phyloP scores from a whole-genome alignment of 2,888 invertebrate species.

The Taenaris catops region DNA sequence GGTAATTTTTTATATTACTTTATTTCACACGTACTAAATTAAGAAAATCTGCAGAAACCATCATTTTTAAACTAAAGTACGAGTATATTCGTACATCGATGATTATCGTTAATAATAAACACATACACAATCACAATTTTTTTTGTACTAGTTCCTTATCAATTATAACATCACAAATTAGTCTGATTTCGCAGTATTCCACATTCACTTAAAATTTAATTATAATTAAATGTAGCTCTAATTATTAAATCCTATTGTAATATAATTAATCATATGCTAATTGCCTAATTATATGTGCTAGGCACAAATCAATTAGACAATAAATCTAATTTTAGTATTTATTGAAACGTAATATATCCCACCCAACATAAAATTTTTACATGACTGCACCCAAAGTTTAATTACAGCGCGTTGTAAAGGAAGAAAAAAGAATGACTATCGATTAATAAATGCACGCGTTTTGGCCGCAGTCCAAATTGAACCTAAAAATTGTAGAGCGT shows the following conservation, averaged over 20 bases:
- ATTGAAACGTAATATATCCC: conserved; percentile 1
- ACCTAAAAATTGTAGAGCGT: conserved; percentile 12
- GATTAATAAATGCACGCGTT: conserved; percentile 17
- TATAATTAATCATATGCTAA: conserved; percentile 10
- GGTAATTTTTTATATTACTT: no score
- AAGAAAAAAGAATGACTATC: conserved; percentile 15
- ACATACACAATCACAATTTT: no score
- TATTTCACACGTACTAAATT: no score
- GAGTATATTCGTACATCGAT: no score
- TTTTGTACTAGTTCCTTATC: no score
- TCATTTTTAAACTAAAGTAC: no score
- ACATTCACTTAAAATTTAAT: conserved; percentile 6
- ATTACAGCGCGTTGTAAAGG: conserved; percentile 19
- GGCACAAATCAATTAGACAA: conserved; percentile 7
- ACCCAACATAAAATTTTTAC: conserved; percentile 7
- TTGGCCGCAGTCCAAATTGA: conserved; percentile 20
- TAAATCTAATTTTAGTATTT: conserved; percentile 7
- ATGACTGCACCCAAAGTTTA: conserved; percentile 17
- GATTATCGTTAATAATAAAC: no score
- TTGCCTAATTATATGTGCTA: conserved; percentile 7
- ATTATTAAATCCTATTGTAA: conserved; percentile 7
- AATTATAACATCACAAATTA: background rate
- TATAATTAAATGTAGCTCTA: conserved; percentile 4
- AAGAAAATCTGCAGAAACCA: no score
- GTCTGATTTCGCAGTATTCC: background rate